phyloP scores from a whole-genome alignment of 2,888 invertebrate genomes.

The Nesidiocoris tenuis region DNA sequence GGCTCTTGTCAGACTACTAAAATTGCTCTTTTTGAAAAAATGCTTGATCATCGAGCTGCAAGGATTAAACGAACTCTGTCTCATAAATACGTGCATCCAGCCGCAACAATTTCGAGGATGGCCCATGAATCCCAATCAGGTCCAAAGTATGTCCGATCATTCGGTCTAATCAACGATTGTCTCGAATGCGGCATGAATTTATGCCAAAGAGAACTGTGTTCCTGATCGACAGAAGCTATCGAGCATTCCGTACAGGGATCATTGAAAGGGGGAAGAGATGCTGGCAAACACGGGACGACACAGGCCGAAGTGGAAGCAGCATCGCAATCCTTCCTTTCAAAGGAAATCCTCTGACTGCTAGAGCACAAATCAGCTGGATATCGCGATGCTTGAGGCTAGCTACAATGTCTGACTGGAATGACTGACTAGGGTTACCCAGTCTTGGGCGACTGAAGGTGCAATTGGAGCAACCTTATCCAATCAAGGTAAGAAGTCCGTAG shows the following conservation, averaged over 20 bases:
- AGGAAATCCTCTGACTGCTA: background rate
- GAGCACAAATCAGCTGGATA: background rate
- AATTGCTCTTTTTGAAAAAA: no score
- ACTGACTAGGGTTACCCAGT: no score
- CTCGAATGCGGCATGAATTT: background rate
- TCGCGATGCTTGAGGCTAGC: background rate
- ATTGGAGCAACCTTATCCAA: constrained; percentile 20
- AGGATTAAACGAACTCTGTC: no score
- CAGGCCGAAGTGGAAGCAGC: background rate
- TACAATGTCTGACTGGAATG: background rate
- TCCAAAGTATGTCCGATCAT: background rate
- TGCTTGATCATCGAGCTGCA: no score
- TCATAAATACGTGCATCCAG: no score
- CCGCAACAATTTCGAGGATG: no score
- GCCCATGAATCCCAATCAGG: no score
- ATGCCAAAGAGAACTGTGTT: background rate
- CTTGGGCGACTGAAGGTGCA: no score
- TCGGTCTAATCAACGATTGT: background rate
- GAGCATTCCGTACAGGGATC: background rate
- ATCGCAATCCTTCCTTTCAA: background rate
- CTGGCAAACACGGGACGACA: background rate
- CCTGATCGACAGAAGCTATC: background rate
- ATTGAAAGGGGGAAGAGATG: background rate
- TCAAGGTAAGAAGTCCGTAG: constrained; percentile 25
- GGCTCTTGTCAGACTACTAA: no score